These are phyloP conservation scores for Hipparchia sbordonii DNA, from an alignment of 2,888 invertebrate genomes.

Conservation along the genomic window DNA sequence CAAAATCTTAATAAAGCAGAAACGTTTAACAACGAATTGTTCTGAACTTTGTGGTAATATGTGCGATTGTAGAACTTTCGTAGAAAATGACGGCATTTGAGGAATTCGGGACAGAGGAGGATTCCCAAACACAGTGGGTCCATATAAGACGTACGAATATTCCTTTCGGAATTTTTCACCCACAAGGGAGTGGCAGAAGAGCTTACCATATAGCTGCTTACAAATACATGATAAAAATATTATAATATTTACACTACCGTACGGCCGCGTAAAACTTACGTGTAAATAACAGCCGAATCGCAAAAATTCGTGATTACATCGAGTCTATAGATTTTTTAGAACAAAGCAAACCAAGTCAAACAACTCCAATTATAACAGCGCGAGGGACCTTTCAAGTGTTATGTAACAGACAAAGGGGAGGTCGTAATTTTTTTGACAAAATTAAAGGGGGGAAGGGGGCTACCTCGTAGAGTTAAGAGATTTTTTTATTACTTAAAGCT, in stretches of 20 bases:
- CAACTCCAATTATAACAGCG: slow-evolving; percentile 26
- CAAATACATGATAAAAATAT: slow-evolving; percentile 47
- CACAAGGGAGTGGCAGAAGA: background rate
- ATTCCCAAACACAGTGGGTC: background rate
- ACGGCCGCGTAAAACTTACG: slow-evolving; percentile 56
- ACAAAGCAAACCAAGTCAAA: slow-evolving; percentile 34
- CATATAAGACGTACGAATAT: background rate
- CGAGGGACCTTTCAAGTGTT: background rate
- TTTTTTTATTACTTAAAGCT: too few species aligned
- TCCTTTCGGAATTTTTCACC: background rate
- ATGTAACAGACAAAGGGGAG: background rate
- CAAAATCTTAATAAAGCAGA: background rate
- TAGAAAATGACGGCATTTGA: too few species aligned
- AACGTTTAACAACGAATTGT: too few species aligned
- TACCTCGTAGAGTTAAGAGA: background rate
- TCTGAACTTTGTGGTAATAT: background rate
- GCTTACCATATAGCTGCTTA: slow-evolving; percentile 12
- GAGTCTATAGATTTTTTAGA: slow-evolving; percentile 52
- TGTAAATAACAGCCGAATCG: slow-evolving; percentile 63
- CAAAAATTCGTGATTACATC: slow-evolving; percentile 63
- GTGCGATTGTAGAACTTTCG: too few species aligned
- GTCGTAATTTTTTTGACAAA: background rate
- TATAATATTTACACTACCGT: slow-evolving; percentile 51
- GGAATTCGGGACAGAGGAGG: background rate
- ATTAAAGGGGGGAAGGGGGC: background rate